These are phyloP conservation scores for Callionymus lyra DNA, from an alignment of 2,113 vertebrate genomes.

Conservation along the genomic window DNA sequence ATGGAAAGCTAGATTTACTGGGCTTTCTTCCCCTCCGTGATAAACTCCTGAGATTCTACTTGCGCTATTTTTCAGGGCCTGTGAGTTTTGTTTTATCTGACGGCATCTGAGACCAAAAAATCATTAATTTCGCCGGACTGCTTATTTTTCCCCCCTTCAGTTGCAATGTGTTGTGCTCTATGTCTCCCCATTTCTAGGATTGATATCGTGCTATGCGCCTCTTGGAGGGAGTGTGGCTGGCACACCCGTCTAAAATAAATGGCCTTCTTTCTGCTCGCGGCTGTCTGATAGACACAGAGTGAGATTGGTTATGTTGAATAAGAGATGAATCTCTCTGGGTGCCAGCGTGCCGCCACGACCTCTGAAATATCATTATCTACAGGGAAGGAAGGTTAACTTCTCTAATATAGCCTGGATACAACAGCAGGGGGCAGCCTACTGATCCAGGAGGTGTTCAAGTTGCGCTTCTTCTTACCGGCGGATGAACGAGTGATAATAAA, in stretches of 20 bases:
- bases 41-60: slow-evolving; percentile 13
- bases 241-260: slow-evolving; percentile 40
- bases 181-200: slow-evolving; percentile 36
- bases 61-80: slow-evolving; percentile 17
- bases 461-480: too few species aligned
- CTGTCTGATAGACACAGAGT: slow-evolving; percentile 53
- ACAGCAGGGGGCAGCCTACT: slow-evolving; percentile 31
- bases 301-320: slow-evolving; percentile 69
- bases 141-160: slow-evolving; percentile 11
- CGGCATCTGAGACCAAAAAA: slow-evolving; percentile 28
- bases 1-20: slow-evolving; percentile 16
- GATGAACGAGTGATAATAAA: too few species aligned
- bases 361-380: slow-evolving; percentile 68
- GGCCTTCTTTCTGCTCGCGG: slow-evolving; percentile 34
- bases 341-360: slow-evolving; percentile 47
- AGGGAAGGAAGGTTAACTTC: slow-evolving; percentile 57
- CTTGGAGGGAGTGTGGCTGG: slow-evolving; percentile 33
- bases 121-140: slow-evolving; percentile 29
- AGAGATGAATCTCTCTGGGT: slow-evolving; percentile 59
- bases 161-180: slow-evolving; percentile 20
- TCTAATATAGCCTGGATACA: slow-evolving; percentile 58
- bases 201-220: slow-evolving; percentile 39
- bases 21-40: slow-evolving; percentile 10
- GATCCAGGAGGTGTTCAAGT: too few species aligned
- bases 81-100: slow-evolving; percentile 28